Percentiles rank a stretch among this genome's conserved stretches.
Conservation (phyloP, 2,888 invertebrate genomes). For the Peribatodes rhomboidaria region DNA sequence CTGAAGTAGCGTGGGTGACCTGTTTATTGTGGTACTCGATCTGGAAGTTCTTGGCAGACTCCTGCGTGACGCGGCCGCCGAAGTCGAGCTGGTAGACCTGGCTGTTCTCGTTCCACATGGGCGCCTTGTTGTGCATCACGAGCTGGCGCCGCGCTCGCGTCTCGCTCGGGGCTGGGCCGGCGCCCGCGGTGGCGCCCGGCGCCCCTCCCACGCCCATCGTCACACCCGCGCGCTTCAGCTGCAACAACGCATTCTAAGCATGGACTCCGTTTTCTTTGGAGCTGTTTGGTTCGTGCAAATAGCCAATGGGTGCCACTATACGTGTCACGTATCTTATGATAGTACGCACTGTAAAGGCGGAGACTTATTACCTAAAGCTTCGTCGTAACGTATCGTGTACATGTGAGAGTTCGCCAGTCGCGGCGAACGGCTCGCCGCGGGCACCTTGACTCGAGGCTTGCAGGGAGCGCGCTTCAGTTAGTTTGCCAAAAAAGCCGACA, state of each 20-base stretch:
- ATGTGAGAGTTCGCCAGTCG: too few species aligned
- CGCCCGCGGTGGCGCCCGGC: conserved; percentile 26
- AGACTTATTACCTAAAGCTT: too few species aligned
- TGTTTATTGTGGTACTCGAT: conserved; percentile 98
- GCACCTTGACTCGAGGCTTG: too few species aligned
- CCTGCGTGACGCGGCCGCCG: conserved; percentile 99
- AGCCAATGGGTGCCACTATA: too few species aligned
- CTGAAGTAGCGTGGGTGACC: conserved; percentile 79
- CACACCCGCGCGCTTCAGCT: conserved; percentile 93
- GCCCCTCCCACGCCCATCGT: conserved; percentile 51
- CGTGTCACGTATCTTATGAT: too few species aligned
- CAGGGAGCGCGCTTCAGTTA: too few species aligned
- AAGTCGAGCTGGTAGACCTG: conserved; percentile 99
- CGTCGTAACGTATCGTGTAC: too few species aligned
- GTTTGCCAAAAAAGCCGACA: too few species aligned
- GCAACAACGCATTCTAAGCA: conserved; percentile 29
- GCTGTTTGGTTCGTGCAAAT: too few species aligned
- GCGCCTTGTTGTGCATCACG: conserved; percentile 98
- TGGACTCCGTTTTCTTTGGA: too few species aligned
- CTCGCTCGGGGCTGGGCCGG: conserved; percentile 37
- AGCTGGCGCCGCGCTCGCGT: conserved; percentile 89
- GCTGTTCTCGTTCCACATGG: conserved; percentile 99
- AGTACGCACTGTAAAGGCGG: too few species aligned
- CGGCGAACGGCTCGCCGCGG: too few species aligned
- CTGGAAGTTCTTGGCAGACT: conserved; percentile 99